phyloP scores from a whole-genome alignment of 2,888 invertebrate genomes.

The Phyllotreta striolata region DNA sequence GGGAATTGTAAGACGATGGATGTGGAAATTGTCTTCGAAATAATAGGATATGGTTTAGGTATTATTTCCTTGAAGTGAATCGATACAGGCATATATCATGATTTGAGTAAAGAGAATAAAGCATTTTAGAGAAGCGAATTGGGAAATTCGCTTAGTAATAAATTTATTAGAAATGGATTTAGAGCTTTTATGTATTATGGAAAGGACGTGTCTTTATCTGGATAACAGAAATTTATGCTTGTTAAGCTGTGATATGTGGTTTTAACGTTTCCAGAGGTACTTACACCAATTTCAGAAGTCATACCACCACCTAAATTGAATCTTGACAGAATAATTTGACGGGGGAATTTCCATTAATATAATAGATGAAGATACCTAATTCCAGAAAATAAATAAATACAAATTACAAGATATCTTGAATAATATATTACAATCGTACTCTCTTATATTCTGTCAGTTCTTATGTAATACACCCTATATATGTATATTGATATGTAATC shows the following conservation, averaged over 20 bases:
- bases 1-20: too few species aligned
- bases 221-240: neutral
- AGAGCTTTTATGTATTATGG: slow-evolving; percentile 10
- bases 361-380: too few species aligned
- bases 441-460: too few species aligned
- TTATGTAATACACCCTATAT: too few species aligned
- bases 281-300: neutral
- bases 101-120: slow-evolving; percentile 13
- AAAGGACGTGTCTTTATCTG: slow-evolving; percentile 6
- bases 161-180: slow-evolving; percentile 24
- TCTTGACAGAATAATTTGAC: too few species aligned
- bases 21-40: neutral
- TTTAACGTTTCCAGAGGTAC: neutral
- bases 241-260: slow-evolving; percentile 1
- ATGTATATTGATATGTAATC: neutral
- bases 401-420: too few species aligned
- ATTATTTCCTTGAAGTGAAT: slow-evolving; percentile 10
- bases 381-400: too few species aligned
- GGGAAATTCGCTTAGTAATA: slow-evolving; percentile 19
- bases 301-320: too few species aligned
- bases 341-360: too few species aligned
- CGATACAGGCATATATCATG: slow-evolving; percentile 15
- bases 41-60: neutral
- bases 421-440: too few species aligned
- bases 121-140: slow-evolving; percentile 15